These are phyloP conservation scores for Montipora foliosa DNA, from an alignment of 64 coral and sea anemone genomes.

Conservation along the genomic window DNA sequence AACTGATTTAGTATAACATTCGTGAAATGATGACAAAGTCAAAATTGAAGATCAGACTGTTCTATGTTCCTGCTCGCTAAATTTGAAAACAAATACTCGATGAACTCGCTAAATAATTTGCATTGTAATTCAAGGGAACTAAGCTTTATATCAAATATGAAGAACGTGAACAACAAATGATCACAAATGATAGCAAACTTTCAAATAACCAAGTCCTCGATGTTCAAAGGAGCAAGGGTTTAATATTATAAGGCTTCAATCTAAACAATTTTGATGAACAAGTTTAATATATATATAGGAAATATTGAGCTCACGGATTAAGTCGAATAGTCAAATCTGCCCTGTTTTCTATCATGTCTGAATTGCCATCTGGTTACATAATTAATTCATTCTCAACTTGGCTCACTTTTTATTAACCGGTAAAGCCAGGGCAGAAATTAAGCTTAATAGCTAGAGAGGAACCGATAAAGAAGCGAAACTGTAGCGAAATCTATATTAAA, in stretches of 20 bases:
- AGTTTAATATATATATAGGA: not conserved
- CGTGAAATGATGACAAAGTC: not conserved
- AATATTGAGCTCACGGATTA: not conserved
- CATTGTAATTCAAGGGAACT: not conserved
- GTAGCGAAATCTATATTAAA: no score
- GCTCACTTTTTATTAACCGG: constrained; percentile 29
- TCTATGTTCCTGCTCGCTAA: not conserved
- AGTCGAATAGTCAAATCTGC: not conserved
- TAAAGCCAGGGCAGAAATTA: constrained; percentile 4
- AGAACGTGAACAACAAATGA: constrained; percentile 1
- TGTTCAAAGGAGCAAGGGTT: not conserved
- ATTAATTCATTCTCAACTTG: constrained; percentile 53
- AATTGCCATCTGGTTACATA: constrained; percentile 49
- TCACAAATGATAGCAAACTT: not conserved
- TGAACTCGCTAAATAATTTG: not conserved
- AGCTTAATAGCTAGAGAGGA: not conserved
- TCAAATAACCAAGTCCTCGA: not conserved
- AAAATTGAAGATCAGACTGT: not conserved
- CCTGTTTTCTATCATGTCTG: constrained; percentile 13
- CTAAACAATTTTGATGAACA: not conserved
- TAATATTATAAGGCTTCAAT: not conserved
- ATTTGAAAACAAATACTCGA: not conserved
- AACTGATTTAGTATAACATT: not conserved
- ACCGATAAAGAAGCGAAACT: no score
- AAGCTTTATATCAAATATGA: not conserved